Evolutionary conservation across 1,140 invertebrate genomes (phyloP).

Genomic region (Grapholita molesta): DNA sequence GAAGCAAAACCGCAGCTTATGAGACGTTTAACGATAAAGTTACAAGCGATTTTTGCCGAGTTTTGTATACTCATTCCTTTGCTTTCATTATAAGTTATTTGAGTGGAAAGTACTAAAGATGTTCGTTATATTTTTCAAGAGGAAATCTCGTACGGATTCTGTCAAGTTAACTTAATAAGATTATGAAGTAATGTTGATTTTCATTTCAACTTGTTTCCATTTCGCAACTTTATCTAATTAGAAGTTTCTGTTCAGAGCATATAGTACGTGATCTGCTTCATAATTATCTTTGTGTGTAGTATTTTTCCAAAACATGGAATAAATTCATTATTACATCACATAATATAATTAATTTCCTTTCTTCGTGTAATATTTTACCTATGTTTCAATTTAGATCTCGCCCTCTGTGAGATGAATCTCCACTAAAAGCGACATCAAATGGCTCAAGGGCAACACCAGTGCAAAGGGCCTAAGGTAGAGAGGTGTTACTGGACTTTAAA

Average conservation of each 20-base stretch:
- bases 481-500: too few species aligned
- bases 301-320: too few species aligned
- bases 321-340: too few species aligned
- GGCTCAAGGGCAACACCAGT: too few species aligned
- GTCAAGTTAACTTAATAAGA: not conserved
- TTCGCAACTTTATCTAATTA: not conserved
- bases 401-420: too few species aligned
- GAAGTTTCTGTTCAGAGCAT: not conserved
- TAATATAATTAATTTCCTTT: too few species aligned
- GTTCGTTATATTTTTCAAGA: not conserved
- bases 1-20: conserved; percentile 18
- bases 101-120: not conserved
- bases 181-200: not conserved
- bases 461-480: too few species aligned
- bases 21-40: conserved; percentile 15
- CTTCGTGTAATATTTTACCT: too few species aligned
- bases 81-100: not conserved
- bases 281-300: too few species aligned
- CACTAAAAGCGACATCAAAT: too few species aligned
- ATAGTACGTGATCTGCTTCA: too few species aligned
- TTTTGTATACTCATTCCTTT: not conserved
- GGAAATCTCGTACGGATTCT: not conserved
- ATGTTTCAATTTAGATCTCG: too few species aligned
- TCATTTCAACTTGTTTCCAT: not conserved
- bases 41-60: not conserved